Evolutionary conservation across 2,113 vertebrate genomes (phyloP).

Genomic region (Hypanus sabinus): DNA sequence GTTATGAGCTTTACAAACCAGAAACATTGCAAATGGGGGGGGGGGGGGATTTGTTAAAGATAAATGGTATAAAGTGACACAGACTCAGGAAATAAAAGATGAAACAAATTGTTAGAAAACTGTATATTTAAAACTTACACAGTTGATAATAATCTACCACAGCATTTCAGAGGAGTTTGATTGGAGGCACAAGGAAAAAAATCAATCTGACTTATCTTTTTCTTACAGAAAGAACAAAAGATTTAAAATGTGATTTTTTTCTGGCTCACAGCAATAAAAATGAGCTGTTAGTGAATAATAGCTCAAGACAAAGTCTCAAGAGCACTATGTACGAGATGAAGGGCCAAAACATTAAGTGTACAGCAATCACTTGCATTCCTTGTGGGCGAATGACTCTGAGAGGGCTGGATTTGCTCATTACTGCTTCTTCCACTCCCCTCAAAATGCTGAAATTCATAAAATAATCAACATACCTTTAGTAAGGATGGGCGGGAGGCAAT

Average conservation of each 20-base stretch:
- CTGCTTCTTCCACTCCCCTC: neutral
- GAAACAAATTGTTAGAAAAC: neutral
- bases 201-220: neutral
- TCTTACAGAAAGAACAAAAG: neutral
- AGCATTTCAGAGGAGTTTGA: neutral
- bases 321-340: neutral
- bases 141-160: neutral
- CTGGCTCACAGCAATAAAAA: neutral
- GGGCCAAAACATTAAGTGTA: neutral
- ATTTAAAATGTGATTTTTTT: neutral
- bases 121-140: neutral
- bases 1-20: neutral
- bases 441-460: neutral
- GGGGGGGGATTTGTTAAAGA: neutral
- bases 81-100: neutral
- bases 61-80: neutral
- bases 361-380: no score
- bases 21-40: neutral
- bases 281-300: neutral
- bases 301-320: neutral
- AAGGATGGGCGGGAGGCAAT: constrained; percentile 80
- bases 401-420: neutral
- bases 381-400: neutral
- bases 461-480: constrained; percentile 54
- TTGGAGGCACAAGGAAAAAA: neutral